phyloP scores from a whole-genome alignment of 1,140 invertebrate genomes.

The Arctopsyche grandis region DNA sequence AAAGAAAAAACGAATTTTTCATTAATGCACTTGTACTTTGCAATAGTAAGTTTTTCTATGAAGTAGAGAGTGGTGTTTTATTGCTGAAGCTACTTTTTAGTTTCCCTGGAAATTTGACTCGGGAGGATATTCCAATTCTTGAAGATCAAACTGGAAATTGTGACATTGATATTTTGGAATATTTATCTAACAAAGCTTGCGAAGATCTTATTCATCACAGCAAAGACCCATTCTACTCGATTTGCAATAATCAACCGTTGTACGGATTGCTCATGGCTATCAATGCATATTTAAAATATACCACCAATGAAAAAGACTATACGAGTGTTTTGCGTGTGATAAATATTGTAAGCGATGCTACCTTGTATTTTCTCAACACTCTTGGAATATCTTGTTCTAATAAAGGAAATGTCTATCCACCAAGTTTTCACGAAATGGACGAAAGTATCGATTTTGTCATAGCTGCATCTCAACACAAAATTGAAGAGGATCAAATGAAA shows the following conservation, averaged over 20 bases:
- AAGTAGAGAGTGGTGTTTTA: conserved; percentile 48
- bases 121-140: neutral
- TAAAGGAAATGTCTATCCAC: conserved; percentile 53
- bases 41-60: conserved; percentile 49
- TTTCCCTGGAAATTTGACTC: neutral
- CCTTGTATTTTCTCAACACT: conserved; percentile 34
- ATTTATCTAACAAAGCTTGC: conserved; percentile 39
- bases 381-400: conserved; percentile 27
- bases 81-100: conserved; percentile 47
- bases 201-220: conserved; percentile 46
- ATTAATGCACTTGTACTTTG: conserved; percentile 40
- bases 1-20: conserved; percentile 42
- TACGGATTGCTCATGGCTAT: conserved; percentile 57
- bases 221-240: conserved; percentile 43
- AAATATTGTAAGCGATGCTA: conserved; percentile 44
- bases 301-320: conserved; percentile 49
- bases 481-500: conserved; percentile 51
- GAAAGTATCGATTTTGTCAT: conserved; percentile 66
- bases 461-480: conserved; percentile 57
- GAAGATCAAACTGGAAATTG: neutral
- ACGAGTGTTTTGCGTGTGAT: conserved; percentile 57
- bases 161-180: conserved; percentile 34
- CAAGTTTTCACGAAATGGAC: conserved; percentile 69
- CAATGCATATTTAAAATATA: conserved; percentile 38
- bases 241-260: conserved; percentile 53